A percentile compares a stretch with the other conserved stretches of the same genome.
Conservation (phyloP, 2,113 vertebrate genomes). For the Archocentrus centrarchus region DNA sequence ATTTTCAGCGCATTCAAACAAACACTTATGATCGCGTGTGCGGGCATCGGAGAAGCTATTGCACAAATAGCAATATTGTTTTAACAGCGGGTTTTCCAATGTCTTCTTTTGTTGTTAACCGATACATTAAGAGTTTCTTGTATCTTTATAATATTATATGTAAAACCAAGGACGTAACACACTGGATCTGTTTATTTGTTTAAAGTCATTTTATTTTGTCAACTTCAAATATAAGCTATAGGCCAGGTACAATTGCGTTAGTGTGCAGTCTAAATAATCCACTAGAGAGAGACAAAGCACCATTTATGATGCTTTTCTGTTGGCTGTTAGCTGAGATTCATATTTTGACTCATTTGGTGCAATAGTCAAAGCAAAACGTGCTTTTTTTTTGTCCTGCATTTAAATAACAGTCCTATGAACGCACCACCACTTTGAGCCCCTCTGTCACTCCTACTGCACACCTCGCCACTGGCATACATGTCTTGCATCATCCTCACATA, state of each 20-base stretch:
- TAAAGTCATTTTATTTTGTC: too few species aligned
- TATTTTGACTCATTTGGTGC: background rate
- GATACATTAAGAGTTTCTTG: background rate
- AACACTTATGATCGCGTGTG: background rate
- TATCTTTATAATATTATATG: background rate
- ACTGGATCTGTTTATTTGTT: too few species aligned
- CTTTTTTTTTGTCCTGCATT: background rate
- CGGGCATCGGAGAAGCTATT: background rate
- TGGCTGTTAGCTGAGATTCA: background rate
- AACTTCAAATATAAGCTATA: background rate
- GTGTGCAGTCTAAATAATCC: constrained; percentile 14
- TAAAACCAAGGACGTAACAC: background rate
- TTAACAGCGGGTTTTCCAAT: background rate
- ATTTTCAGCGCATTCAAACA: background rate
- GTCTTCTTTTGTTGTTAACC: background rate
- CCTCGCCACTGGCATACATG: too few species aligned
- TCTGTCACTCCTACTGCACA: too few species aligned
- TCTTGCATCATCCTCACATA: too few species aligned
- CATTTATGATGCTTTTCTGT: constrained; percentile 13
- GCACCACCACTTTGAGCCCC: too few species aligned
- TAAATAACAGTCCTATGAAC: too few species aligned
- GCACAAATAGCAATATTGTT: background rate
- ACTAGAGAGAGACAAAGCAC: constrained; percentile 57
- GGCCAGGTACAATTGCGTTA: background rate
- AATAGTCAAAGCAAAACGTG: background rate